Base-by-base conservation (phyloP, 2,797 vertebrate genomes). In the Liparis tanakae region DNA sequence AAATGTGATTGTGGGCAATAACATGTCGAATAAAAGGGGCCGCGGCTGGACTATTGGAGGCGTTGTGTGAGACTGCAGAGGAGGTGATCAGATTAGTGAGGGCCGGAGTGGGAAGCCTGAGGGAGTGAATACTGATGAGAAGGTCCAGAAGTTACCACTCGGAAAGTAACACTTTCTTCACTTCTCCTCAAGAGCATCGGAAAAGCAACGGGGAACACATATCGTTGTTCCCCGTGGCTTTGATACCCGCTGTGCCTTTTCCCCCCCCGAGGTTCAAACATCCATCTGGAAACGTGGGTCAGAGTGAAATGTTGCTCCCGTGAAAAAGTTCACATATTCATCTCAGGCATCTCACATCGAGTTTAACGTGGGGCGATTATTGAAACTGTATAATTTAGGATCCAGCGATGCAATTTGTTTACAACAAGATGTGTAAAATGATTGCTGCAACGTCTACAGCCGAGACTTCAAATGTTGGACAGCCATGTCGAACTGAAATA, bases 1-100 rank as follows among this genome's bases (percentile, higher is more conserved):
- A 96, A 98, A 99, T 97, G 95, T 89, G 95, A 98, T 99, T 95
- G 90, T 92, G 89, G 91, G 95, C 97, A 98, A 99, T 99, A 98
- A 98, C 95, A 91, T 81, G 94, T 95, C 95, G 94, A 96, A 98
- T 98, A 98, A 94, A 94, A 92, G 95, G 95, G 94, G 91, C 91
- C 87, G 13, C 72, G 94, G 95, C 94, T 93, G 91, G 94, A 91
- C 85, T 91, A 93, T 96, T 97, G 96, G 95, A 95, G 96, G 95
- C 94, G 95, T 90, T 90, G 94, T 94, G 95, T 95, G 96, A 95
- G 95, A 94, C 94, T 95, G 95, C 95, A 95, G 96, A 95, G 96
- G 95, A 94, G 94, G 91, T 80, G 93, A 99, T 95, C 90, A 75
- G 92, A 94, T 99, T 98, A 96, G 74, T 20, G 61, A 75, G 90